phyloP scores from a whole-genome alignment of 2,888 invertebrate species.

The Dynastes maya region DNA sequence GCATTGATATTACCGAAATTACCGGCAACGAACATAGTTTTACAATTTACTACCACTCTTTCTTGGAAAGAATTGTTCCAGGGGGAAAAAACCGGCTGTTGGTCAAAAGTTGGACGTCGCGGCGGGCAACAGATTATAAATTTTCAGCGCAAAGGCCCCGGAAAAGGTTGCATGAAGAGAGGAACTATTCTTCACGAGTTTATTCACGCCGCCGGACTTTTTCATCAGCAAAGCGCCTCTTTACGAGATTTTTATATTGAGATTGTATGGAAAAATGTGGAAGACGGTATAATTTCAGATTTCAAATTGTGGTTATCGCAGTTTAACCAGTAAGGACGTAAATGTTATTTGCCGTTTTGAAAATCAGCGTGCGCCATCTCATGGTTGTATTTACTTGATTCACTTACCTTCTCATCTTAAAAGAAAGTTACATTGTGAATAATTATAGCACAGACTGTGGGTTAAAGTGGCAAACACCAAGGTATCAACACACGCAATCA shows the following conservation, averaged over 20 bases:
- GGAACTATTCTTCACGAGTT: constrained; percentile 85
- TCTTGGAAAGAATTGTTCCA: constrained; percentile 7
- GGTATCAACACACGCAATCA: too few species aligned
- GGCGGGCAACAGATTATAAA: constrained; percentile 52
- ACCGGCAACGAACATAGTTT: too few species aligned
- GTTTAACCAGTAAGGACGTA: too few species aligned
- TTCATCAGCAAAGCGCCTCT: constrained; percentile 86
- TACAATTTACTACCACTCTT: neutral
- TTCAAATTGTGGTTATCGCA: too few species aligned
- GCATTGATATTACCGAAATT: too few species aligned
- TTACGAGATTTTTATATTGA: constrained; percentile 84
- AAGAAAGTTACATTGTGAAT: too few species aligned
- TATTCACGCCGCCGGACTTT: constrained; percentile 86
- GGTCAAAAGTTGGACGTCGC: constrained; percentile 49
- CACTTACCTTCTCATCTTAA: too few species aligned
- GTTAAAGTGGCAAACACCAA: too few species aligned
- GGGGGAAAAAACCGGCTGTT: constrained; percentile 50
- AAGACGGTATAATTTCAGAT: constrained; percentile 69
- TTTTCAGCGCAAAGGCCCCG: constrained; percentile 61
- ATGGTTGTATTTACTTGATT: too few species aligned
- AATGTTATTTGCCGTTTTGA: too few species aligned
- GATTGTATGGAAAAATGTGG: constrained; percentile 83
- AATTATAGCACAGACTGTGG: too few species aligned
- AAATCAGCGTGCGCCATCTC: too few species aligned
- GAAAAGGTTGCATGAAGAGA: constrained; percentile 74